These are phyloP conservation scores for Lycopodina hypogea DNA, from an alignment of 37 sponge, comb jelly and placozoan species.

Conservation along the genomic window DNA sequence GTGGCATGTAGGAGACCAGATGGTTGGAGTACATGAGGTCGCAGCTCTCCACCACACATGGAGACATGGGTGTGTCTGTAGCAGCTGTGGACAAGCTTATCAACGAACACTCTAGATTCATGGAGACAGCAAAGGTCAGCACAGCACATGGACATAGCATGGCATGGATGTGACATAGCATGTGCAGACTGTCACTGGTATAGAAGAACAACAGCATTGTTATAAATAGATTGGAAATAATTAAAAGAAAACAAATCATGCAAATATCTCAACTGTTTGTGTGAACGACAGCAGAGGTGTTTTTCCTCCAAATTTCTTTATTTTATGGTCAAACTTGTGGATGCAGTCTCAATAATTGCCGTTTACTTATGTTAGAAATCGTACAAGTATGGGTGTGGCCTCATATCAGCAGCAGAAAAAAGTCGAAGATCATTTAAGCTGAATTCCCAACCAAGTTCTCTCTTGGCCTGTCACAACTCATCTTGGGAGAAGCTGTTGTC, in stretches of 20 bases:
- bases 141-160: neutral
- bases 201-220: too few species aligned
- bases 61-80: conserved; percentile 44
- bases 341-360: too few species aligned
- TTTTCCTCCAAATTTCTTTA: too few species aligned
- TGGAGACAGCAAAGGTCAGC: conserved; percentile 59
- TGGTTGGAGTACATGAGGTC: conserved; percentile 40
- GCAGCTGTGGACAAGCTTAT: conserved; percentile 26
- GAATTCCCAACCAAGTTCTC: conserved; percentile 16
- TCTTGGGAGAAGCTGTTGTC: conserved; percentile 42
- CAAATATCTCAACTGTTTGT: too few species aligned
- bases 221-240: too few species aligned
- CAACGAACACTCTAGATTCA: conserved; percentile 50
- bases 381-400: conserved; percentile 59
- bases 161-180: neutral
- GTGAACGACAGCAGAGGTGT: too few species aligned
- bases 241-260: too few species aligned
- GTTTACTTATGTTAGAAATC: conserved; percentile 39
- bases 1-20: conserved; percentile 31
- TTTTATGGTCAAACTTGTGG: too few species aligned
- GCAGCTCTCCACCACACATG: conserved; percentile 31
- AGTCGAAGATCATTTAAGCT: conserved; percentile 28
- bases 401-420: conserved; percentile 51
- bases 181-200: neutral
- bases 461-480: conserved; percentile 10